Base-by-base conservation (phyloP, 2,797 vertebrate species). In the Oryzias dopingdopingensis region DNA sequence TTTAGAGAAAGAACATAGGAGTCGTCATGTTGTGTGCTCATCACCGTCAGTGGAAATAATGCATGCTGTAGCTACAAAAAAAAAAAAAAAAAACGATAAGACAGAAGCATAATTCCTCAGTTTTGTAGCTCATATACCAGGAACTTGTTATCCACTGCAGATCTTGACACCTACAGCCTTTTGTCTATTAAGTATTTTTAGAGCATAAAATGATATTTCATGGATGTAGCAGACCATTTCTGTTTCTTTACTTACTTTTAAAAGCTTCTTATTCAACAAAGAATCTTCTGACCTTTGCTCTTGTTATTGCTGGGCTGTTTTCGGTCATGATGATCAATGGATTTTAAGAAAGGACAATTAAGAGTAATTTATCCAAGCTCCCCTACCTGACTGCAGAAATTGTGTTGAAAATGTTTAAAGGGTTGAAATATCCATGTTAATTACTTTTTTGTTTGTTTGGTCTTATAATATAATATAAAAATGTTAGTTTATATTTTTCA, bases 1-100 rank as follows among this genome's bases (percentile, higher is more conserved):
- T 82, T 71, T 67, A 80, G 76, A 82, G 83, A 71, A 62, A 20
- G 72, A 77, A 86, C 62, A 58, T 42, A 48, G 70, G 62, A 52
- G 29, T 48, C 66, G 75, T 77, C 80, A 61, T 79, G 82, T 82
- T 82, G 71, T 32, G 62, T 79, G 70, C 72, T 68, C 40, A 8
- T 85, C 85, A 76, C 66, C 85, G 82, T 84, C 84, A 77, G 32
- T 71, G 67, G 16, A 59, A 78, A 74, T 69, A 71, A 81, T 69
- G 73, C 52, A 62, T 1, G 43, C 71, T 18, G 48, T 32, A 74
- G 75, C 70, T 63, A 65, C 62, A 68, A 85, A 81, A 76, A 29
- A 29, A 26, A 26, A 26, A 26, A 26, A 26, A 6, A 6, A 26
- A 81, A 72, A 77, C 83, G 72, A 51, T 58, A 68, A 84, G 80